phyloP scores from a whole-genome alignment of 2,888 invertebrate genomes.

The Sicus ferrugineus region DNA sequence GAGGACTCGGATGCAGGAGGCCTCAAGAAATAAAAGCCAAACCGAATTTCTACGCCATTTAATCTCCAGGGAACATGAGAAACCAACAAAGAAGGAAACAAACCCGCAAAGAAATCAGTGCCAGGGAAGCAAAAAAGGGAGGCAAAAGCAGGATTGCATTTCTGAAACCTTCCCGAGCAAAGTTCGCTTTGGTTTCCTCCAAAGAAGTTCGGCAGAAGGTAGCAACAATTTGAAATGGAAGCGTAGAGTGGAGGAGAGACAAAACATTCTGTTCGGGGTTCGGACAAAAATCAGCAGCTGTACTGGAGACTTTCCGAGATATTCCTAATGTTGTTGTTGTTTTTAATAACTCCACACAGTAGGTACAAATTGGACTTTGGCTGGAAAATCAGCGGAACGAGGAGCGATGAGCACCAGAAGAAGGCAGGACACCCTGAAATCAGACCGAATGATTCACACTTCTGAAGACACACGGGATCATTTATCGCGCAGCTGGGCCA shows the following conservation, averaged over 20 bases:
- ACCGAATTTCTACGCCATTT: too few species aligned
- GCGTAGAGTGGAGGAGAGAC: not conserved
- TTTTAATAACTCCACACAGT: slow-evolving; percentile 5
- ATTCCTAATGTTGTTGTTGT: not conserved
- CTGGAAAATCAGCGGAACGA: slow-evolving; percentile 9
- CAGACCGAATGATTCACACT: slow-evolving; percentile 27
- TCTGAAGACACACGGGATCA: not conserved
- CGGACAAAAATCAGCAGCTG: slow-evolving; percentile 18
- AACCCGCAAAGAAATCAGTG: not conserved
- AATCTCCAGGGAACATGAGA: not conserved
- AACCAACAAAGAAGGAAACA: not conserved
- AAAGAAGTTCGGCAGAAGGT: too few species aligned
- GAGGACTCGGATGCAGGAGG: too few species aligned
- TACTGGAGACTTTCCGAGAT: not conserved
- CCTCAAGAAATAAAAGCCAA: too few species aligned
- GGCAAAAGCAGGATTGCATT: too few species aligned
- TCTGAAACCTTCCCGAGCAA: too few species aligned
- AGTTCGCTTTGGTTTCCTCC: too few species aligned
- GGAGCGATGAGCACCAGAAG: not conserved
- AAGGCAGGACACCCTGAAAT: slow-evolving; percentile 15
- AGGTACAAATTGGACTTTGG: slow-evolving; percentile 29
- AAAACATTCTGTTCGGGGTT: not conserved
- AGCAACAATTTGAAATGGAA: not conserved
- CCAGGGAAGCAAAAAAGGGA: too few species aligned
- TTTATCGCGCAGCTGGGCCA: not conserved